Evolutionary conservation across 1,140 invertebrate species (phyloP).

Genomic region (Papilio dardanus): DNA sequence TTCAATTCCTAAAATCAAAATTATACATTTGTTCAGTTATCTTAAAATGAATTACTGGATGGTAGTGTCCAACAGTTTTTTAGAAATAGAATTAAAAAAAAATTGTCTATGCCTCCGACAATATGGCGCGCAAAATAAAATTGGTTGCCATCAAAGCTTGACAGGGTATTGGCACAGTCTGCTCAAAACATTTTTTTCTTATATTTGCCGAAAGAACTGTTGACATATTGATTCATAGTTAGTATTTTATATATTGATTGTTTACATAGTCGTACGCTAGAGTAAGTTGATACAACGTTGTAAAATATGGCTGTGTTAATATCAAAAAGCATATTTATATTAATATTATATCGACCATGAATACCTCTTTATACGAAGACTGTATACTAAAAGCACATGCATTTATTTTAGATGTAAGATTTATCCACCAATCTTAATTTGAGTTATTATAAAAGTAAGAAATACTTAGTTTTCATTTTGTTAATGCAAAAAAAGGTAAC

Average conservation of each 20-base stretch:
- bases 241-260: conserved; percentile 50
- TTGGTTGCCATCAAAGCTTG: conserved; percentile 30
- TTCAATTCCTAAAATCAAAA: no score
- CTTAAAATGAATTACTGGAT: not conserved
- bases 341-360: conserved; percentile 74
- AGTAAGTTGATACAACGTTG: conserved; percentile 61
- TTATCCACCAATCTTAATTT: conserved; percentile 35
- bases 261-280: conserved; percentile 48
- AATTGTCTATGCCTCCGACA: not conserved
- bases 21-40: not conserved
- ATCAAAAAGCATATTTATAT: conserved; percentile 80
- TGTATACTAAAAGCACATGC: conserved; percentile 49
- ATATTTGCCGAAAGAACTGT: conserved; percentile 52
- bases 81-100: not conserved
- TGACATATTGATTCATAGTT: conserved; percentile 58
- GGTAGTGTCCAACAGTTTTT: not conserved
- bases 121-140: not conserved
- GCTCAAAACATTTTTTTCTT: conserved; percentile 62
- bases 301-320: conserved; percentile 81
- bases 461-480: conserved; percentile 8
- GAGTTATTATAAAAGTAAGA: conserved; percentile 13
- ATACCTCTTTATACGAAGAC: conserved; percentile 77
- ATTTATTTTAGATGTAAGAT: conserved; percentile 40
- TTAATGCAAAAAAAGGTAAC: not conserved
- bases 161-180: conserved; percentile 68